A percentile compares a stretch with the other conserved stretches of the same genome.
phyloP scores from a whole-genome alignment of 2,113 vertebrate genomes.

The Danionella cerebrum region DNA sequence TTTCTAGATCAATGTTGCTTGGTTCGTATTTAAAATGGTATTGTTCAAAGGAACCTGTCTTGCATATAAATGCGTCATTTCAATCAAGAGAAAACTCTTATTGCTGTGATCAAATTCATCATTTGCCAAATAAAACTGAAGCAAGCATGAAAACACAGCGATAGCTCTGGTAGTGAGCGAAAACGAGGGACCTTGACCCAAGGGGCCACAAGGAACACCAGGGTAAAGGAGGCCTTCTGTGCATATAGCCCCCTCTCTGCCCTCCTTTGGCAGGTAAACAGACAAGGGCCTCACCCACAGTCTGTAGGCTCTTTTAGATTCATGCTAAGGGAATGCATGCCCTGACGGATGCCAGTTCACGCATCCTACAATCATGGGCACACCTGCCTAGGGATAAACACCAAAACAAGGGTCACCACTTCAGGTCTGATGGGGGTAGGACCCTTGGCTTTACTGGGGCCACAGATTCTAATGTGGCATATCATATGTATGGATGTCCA shows the following conservation, averaged over 20 bases:
- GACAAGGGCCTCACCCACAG: conserved; percentile 46
- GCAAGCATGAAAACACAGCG: conserved; percentile 1
- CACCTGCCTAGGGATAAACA: conserved; percentile 39
- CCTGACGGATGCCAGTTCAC: conserved; percentile 36
- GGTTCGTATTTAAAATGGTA: neutral
- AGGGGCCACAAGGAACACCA: conserved; percentile 14
- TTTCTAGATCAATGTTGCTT: neutral
- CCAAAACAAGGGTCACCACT: conserved; percentile 34
- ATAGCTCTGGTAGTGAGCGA: conserved; percentile 14
- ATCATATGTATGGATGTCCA: conserved; percentile 29
- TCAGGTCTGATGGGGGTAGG: conserved; percentile 39
- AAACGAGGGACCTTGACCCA: conserved; percentile 38
- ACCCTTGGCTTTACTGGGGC: conserved; percentile 32
- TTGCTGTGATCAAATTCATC: neutral
- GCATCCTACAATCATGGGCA: conserved; percentile 30
- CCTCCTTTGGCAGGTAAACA: conserved; percentile 41
- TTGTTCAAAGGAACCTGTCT: too few species aligned
- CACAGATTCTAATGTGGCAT: conserved; percentile 9
- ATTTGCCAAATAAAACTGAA: neutral
- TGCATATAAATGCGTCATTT: too few species aligned
- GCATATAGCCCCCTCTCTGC: conserved; percentile 25
- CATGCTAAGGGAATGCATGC: conserved; percentile 31
- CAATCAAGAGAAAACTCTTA: neutral
- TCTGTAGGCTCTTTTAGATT: conserved; percentile 44
- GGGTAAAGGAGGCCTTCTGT: conserved; percentile 33